phyloP scores from a whole-genome alignment of 2,113 vertebrate genomes.

The Ahaetulla prasina region DNA sequence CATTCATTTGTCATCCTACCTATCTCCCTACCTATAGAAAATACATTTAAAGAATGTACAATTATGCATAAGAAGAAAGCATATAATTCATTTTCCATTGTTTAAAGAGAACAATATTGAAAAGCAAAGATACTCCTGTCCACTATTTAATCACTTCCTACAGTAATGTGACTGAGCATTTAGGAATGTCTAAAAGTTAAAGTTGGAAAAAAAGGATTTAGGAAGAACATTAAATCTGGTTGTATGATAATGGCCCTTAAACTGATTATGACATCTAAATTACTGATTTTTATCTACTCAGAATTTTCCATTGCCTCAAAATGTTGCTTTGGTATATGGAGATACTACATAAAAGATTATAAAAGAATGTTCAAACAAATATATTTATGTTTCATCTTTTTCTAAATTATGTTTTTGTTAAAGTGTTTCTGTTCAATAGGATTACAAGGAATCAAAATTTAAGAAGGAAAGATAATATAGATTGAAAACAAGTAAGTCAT shows the following conservation, averaged over 20 bases:
- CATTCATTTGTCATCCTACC: not conserved
- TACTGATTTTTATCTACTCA: conserved; percentile 79
- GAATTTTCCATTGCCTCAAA: conserved; percentile 59
- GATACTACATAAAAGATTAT: conserved; percentile 62
- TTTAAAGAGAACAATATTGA: conserved; percentile 14
- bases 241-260: conserved; percentile 71
- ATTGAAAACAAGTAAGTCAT: conserved; percentile 28
- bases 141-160: conserved; percentile 1
- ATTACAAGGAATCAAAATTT: conserved; percentile 34
- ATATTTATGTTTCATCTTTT: conserved; percentile 37
- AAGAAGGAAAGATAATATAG: not conserved
- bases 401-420: conserved; percentile 17
- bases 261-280: conserved; percentile 72
- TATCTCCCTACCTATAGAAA: conserved; percentile 2
- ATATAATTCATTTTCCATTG: conserved; percentile 33
- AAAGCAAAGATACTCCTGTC: not conserved
- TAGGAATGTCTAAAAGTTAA: conserved; percentile 55
- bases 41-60: conserved; percentile 39
- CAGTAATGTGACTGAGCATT: conserved; percentile 29
- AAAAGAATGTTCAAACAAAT: conserved; percentile 44
- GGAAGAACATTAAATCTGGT: conserved; percentile 58
- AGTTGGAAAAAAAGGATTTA: conserved; percentile 58
- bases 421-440: conserved; percentile 29
- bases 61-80: conserved; percentile 33
- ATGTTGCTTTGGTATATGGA: conserved; percentile 67